phyloP scores from a whole-genome alignment of 1,140 invertebrate genomes.

The Delia radicum region DNA sequence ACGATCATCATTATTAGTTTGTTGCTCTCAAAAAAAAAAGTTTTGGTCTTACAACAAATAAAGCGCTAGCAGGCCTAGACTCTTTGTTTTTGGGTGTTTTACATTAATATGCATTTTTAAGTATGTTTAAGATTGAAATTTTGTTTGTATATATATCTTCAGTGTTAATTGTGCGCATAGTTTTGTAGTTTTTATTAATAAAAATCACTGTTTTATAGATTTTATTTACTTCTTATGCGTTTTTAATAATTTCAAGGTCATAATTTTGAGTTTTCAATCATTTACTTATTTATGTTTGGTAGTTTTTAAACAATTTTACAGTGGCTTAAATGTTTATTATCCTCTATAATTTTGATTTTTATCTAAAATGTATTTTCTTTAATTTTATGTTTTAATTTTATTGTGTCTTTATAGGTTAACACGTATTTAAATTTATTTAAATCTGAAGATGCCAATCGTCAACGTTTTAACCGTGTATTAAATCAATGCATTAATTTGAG shows the following conservation, averaged over 20 bases:
- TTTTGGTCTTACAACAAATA: no score
- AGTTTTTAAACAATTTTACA: not conserved
- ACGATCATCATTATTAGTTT: no score
- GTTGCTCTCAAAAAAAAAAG: no score
- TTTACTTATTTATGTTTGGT: not conserved
- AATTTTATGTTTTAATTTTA: constrained; percentile 6
- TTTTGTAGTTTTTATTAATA: no score
- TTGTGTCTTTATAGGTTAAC: constrained; percentile 39
- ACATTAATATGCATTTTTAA: not conserved
- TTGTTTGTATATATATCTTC: not conserved
- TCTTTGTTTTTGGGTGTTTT: not conserved
- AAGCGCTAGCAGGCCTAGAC: no score
- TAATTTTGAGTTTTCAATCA: not conserved
- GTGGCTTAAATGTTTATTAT: not conserved
- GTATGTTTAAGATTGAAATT: not conserved
- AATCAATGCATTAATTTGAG: constrained; percentile 49
- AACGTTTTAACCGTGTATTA: constrained; percentile 37
- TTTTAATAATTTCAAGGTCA: not conserved
- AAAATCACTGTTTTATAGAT: not conserved
- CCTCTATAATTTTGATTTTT: no score
- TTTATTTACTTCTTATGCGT: not conserved
- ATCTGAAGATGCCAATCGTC: constrained; percentile 38
- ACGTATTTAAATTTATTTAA: constrained; percentile 45
- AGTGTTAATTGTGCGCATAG: not conserved
- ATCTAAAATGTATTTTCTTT: not conserved